A percentile compares a stretch with the other conserved stretches of the same genome.
These are phyloP conservation scores for Troilus luridus DNA, from an alignment of 2,888 invertebrate species.

Conservation along the genomic window DNA sequence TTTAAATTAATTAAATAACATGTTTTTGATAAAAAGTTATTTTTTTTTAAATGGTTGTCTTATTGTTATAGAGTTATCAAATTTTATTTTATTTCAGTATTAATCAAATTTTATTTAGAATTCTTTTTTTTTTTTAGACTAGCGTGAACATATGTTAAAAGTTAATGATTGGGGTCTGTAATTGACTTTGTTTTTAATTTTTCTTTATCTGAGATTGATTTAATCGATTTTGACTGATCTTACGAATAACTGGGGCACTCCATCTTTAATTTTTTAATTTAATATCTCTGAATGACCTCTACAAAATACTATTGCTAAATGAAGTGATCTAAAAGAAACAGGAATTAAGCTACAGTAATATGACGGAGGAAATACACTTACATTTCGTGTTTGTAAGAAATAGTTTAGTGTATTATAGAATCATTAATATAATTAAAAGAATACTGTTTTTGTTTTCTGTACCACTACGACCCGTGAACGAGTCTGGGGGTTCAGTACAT, in stretches of 20 bases:
- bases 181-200: background rate
- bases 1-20: too few relatives aligned
- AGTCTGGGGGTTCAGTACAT: too few relatives aligned
- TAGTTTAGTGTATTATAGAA: too few relatives aligned
- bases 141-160: background rate
- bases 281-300: background rate
- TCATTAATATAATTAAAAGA: too few relatives aligned
- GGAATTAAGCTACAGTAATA: background rate
- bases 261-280: background rate
- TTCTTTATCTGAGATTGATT: background rate
- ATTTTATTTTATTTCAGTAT: too few relatives aligned
- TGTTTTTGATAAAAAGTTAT: too few relatives aligned
- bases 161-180: background rate
- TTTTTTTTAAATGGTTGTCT: too few relatives aligned
- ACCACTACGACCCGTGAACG: too few relatives aligned
- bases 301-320: background rate
- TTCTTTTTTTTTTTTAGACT: background rate
- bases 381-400: background rate
- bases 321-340: background rate
- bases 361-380: background rate
- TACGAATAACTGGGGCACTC: background rate
- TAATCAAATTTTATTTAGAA: too few relatives aligned
- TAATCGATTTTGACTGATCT: background rate
- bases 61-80: too few relatives aligned
- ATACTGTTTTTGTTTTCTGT: too few relatives aligned